Percentiles rank a stretch among this genome's conserved stretches.
These are phyloP conservation scores for Propithecus coquereli DNA, from an alignment of 2,113 vertebrate genomes.

Conservation along the genomic window DNA sequence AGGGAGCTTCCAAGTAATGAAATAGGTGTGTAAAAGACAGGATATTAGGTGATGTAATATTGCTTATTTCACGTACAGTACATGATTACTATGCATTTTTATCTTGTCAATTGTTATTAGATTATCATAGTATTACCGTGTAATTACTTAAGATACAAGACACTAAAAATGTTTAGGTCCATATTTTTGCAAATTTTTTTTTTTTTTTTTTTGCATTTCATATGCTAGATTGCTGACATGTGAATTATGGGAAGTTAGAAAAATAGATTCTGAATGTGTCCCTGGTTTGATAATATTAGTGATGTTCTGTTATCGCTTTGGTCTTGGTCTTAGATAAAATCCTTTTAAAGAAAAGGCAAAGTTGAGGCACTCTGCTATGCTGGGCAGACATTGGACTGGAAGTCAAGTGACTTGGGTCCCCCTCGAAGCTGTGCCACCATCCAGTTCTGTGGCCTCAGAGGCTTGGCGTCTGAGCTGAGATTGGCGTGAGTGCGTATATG, in stretches of 20 bases:
- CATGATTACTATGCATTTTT: conserved; percentile 63
- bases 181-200: conserved; percentile 43
- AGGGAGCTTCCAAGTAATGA: conserved; percentile 73
- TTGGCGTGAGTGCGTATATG: neutral
- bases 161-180: conserved; percentile 48
- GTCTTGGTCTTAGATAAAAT: neutral
- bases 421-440: neutral
- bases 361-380: neutral
- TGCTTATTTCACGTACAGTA: conserved; percentile 55
- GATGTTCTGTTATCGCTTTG: neutral
- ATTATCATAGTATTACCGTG: conserved; percentile 65
- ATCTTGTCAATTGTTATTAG: conserved; percentile 71
- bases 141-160: conserved; percentile 70
- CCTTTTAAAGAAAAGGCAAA: neutral
- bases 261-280: neutral
- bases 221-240: conserved; percentile 36
- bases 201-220: neutral
- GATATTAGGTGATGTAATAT: conserved; percentile 53
- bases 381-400: neutral
- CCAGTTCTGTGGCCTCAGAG: neutral
- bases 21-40: conserved; percentile 64
- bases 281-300: neutral
- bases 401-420: neutral
- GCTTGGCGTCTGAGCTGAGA: neutral
- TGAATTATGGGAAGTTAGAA: neutral